Base-by-base conservation (phyloP, 2,888 invertebrate species). In the Chaitophorus viminalis region DNA sequence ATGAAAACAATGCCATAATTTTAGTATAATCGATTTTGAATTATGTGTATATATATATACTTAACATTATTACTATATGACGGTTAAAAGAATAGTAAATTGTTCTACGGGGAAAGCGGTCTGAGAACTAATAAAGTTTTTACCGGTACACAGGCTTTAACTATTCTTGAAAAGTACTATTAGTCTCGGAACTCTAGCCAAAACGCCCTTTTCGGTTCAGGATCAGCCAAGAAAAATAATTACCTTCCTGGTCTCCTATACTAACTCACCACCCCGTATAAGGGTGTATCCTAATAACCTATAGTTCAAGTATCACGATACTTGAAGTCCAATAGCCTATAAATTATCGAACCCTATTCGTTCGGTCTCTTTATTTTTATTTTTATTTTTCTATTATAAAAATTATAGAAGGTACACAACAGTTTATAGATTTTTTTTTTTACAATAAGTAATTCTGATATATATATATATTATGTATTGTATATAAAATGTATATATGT, bases 171-270 rank as follows among this genome's bases (percentile, higher is more conserved):
- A 33, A 86, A 86, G 36, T 70, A 54, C 36, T 78, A 78, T 78
- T 65, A 84, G 65, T 65, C n/a, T 39, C 65, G 76, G 31, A 68
- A 25, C 83, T 65, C 75, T 83, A 36, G 75, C 84, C 84, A 84
- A 84, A 76, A 84, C 84, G 84, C 84, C 84, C 84, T 65, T 84
- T 84, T 84, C 65, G 76, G 84, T 84, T 84, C 76, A 76, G 60
- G 76, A 84, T 65, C 76, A 31, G 84, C 84, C 84, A 84, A 84
- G 84, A 84, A 84, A 83, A 84, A 84, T 84, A 84, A 84, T 84
- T 76, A 84, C 75, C 75, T 76, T 76, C 46, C 60, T 31, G 60
- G 60, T 21, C n/a, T 29, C 25, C n/a, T 39, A 3, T 25, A n/a
- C 60, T 82, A 11, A 1, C 31, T 25, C 21, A 25, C 31, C n/a